Percentiles rank a stretch among this genome's conserved stretches.
These are phyloP conservation scores for Aptenodytes forsteri DNA, from an alignment of 2,113 vertebrate species.

Conservation along the genomic window DNA sequence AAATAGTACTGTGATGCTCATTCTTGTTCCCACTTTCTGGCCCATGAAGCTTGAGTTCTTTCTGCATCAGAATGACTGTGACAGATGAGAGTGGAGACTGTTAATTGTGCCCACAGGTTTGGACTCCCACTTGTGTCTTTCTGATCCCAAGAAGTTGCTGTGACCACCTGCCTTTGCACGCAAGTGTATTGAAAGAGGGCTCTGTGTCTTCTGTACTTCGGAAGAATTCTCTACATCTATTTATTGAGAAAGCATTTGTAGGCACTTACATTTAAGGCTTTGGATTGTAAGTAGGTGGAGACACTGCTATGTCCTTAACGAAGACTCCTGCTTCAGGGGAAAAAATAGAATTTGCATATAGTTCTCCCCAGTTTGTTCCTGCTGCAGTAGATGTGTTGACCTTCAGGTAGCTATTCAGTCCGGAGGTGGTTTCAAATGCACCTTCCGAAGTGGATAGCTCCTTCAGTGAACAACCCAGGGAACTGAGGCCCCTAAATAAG, in stretches of 20 bases:
- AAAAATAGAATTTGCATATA: neutral
- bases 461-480: neutral
- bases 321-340: neutral
- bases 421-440: neutral
- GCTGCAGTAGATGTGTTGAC: neutral
- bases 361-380: neutral
- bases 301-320: neutral
- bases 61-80: neutral
- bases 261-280: neutral
- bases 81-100: neutral
- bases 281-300: neutral
- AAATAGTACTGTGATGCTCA: neutral
- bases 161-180: neutral
- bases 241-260: neutral
- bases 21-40: neutral
- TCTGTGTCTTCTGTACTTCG: neutral
- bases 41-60: neutral
- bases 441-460: neutral
- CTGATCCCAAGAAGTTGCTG: neutral
- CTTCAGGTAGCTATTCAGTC: neutral
- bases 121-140: neutral
- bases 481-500: neutral
- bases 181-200: neutral
- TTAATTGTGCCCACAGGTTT: neutral
- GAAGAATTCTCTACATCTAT: neutral